Conservation (phyloP, 2,113 vertebrate genomes). For the Xiphophorus couchianus region DNA sequence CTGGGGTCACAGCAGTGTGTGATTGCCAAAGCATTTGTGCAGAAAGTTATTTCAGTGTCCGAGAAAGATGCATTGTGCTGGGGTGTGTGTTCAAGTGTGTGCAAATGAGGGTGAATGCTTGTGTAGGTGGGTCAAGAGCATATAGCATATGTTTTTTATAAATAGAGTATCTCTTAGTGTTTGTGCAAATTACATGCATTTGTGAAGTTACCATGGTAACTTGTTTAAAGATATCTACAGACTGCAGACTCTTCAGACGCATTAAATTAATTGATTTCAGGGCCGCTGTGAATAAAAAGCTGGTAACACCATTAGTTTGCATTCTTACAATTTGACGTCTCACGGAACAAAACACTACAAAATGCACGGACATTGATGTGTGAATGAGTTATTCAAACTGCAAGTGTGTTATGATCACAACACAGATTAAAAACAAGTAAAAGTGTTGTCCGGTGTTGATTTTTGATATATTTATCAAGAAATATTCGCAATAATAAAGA, state of each 20-base stretch:
- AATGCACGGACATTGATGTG: neutral
- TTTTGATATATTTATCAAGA: too few relatives aligned
- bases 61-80: conserved; percentile 9
- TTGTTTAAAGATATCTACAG: conserved; percentile 33
- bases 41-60: conserved; percentile 53
- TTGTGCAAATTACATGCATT: conserved; percentile 13
- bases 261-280: conserved; percentile 47
- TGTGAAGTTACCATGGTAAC: conserved; percentile 48
- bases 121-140: conserved; percentile 8
- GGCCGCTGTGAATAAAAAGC: conserved; percentile 23
- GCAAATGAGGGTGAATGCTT: neutral
- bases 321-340: conserved; percentile 12
- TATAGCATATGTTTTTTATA: neutral
- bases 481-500: too few relatives aligned
- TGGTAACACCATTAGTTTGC: conserved; percentile 26
- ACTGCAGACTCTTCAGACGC: conserved; percentile 30
- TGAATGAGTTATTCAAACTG: neutral
- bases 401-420: neutral
- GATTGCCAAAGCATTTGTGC: conserved; percentile 23
- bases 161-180: conserved; percentile 22
- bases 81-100: conserved; percentile 6
- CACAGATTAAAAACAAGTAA: too few relatives aligned
- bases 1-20: conserved; percentile 60
- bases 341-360: neutral
- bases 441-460: too few relatives aligned